Evolutionary conservation across 1,140 invertebrate species (phyloP).

Genomic region (Battus philenor): DNA sequence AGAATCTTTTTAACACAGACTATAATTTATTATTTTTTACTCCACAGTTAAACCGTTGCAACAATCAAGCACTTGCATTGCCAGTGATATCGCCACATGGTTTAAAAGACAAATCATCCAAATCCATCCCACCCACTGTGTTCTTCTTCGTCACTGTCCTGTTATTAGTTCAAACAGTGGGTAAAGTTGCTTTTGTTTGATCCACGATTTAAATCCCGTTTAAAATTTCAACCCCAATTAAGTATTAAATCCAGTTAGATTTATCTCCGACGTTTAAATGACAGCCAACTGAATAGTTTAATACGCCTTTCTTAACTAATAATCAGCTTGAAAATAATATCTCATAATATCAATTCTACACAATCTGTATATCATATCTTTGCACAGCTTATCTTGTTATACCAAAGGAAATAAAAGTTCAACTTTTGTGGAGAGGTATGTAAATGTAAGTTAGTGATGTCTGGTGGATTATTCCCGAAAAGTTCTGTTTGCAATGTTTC

Average conservation of each 20-base stretch:
- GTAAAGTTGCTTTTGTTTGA: constrained; percentile 54
- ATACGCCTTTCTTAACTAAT: too few relatives aligned
- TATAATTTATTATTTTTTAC: too few relatives aligned
- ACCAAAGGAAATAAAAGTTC: too few relatives aligned
- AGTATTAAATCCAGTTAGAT: constrained; percentile 7
- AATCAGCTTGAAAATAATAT: too few relatives aligned
- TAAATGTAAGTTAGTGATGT: constrained; percentile 13
- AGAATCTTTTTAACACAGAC: too few relatives aligned
- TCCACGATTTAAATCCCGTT: background rate
- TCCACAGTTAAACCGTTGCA: constrained; percentile 58
- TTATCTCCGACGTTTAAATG: background rate
- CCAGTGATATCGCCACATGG: constrained; percentile 32
- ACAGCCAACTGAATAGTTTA: too few relatives aligned
- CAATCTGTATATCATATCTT: too few relatives aligned
- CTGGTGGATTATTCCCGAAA: constrained; percentile 1
- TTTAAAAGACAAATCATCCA: constrained; percentile 30
- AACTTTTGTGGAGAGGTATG: background rate
- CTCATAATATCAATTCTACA: too few relatives aligned
- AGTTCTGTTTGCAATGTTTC: constrained; percentile 6
- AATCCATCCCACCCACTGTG: constrained; percentile 38
- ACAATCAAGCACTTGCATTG: constrained; percentile 54
- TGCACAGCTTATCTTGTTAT: too few relatives aligned
- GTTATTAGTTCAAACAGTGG: constrained; percentile 54
- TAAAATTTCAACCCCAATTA: background rate
- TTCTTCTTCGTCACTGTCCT: constrained; percentile 59